Base-by-base conservation (phyloP, 2,888 invertebrate species). In the Tipula confusa region DNA sequence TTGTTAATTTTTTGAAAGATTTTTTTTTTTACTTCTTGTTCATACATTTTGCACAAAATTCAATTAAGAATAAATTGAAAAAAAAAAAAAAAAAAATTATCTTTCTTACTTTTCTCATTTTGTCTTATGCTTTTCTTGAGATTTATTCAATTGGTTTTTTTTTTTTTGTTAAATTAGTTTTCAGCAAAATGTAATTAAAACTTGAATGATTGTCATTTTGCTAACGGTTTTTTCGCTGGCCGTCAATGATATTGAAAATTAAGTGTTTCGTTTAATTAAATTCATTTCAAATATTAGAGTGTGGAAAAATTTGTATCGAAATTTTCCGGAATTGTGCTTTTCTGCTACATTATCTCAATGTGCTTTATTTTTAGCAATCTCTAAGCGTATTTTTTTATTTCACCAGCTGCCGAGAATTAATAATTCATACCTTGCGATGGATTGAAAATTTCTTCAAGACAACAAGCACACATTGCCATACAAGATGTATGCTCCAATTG, bases 131-230 rank as follows among this genome's bases (percentile, higher is more conserved):
- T 64, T 64, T 64, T 64, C 64, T 64, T 24, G 64, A 64, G 64
- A 64, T 64, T 64, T 64, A 64, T 64, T 64, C 24, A 64, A 64
- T 64, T 64, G 11, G 64, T 43, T 64, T 64, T 64, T 64, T 64
- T 64, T 64, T 18, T 64, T 24, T 64, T 24, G 3, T 9, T 7
- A 33, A 11, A 2, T 33, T 33, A 9, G 6, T 64, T 64, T 64
- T 64, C 24, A 1, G 64, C 9, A 24, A 64, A 64, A 64, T 64
- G 64, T 64, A 64, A 64, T 64, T 64, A 64, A 64, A 64, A 64
- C 18, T 64, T 64, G 64, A 64, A 64, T 64, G 64, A 64, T 64
- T 64, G 64, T 64, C 64, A 64, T 64, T 24, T 24, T 24, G 24
- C 24, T 64, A n/a, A n/a, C 24, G 64, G 9, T 24, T 18, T 64